Evolutionary conservation across 1,140 invertebrate species (phyloP), one percentile per base, ranked within the genome.

Genomic region (Latrodectus geometricus): DNA sequence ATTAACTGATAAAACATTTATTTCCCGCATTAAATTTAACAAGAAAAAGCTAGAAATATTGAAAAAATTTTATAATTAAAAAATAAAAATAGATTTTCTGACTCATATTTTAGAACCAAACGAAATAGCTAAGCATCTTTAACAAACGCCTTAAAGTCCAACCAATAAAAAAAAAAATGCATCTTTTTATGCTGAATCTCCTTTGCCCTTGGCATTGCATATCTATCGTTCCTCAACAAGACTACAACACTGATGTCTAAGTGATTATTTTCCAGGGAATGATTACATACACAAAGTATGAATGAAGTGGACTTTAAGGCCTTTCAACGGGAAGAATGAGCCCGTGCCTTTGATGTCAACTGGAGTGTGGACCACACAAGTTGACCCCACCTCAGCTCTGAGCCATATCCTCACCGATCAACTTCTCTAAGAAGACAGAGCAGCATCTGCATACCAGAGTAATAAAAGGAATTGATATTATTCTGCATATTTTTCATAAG

Each of bases 241-340:
- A 56, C 76, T 20, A 35, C 48, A 48, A 23, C 65, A 76, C 52
- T 84, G 73, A 84, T 23, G 83, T 86, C 75, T 21, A 9, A 14
- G 8, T 77, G 75, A 86, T 86, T 78, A 70, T 56, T 72, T 86
- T 86, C 74, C 83, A 72, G 77, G 52, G 65, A 72, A 8, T 86
- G 83, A 86, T 74, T 86, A 77, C 66, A 56, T 74, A 86, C 82
- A 84, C 56, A 66, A 69, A 73, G 61, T n/a, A 76, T 14, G 48
- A 76, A 61, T 61, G 54, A 50, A 52, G 23, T n/a, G 9, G 50
- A n/a, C n/a, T 50, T 35, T n/a, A 70, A 17, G 66, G 17, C 80
- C 70, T 66, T 73, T 65, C 65, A 79, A n/a, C 35, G 23, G 35
- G 56, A n/a, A 49, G 8, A 52, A 84, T 5, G 56, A 8, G 21